Conservation (phyloP, 2,888 invertebrate genomes). For the Himalopsyche tibetana region DNA sequence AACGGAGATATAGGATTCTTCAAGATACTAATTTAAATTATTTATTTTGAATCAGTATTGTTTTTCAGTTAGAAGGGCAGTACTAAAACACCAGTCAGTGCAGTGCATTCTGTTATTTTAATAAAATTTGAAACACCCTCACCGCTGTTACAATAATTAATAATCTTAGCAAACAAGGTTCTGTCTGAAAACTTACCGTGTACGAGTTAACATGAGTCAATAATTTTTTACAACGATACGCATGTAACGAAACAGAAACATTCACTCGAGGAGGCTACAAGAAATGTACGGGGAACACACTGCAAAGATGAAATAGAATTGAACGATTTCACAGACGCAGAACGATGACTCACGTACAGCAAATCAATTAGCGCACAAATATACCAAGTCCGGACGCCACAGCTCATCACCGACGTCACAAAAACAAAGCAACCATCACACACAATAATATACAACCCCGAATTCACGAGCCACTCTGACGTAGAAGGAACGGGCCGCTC, state of each 20-base stretch:
- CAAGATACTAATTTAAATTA: too few relatives aligned
- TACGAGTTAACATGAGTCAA: background rate
- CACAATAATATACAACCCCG: constrained; percentile 10
- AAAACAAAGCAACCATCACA: constrained; percentile 30
- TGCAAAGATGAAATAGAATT: background rate
- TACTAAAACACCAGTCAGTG: constrained; percentile 20
- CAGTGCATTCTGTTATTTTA: constrained; percentile 26
- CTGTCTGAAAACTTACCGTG: background rate
- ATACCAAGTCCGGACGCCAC: constrained; percentile 21
- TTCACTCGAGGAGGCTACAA: background rate
- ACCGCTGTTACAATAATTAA: constrained; percentile 14
- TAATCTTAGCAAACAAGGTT: constrained; percentile 23
- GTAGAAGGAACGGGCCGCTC: background rate
- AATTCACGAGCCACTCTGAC: constrained; percentile 22
- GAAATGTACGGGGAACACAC: background rate
- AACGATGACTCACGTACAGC: background rate
- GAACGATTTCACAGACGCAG: background rate
- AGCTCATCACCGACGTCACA: constrained; percentile 7
- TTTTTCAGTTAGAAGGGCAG: constrained; percentile 22
- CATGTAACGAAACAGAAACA: background rate
- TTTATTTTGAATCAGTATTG: background rate
- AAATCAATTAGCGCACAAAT: constrained; percentile 15
- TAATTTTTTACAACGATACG: background rate
- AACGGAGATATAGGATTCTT: too few relatives aligned
- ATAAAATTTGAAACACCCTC: constrained; percentile 2